These are phyloP conservation scores for Myrmophylax atrothorax DNA, from an alignment of 2,113 vertebrate genomes.

Conservation along the genomic window DNA sequence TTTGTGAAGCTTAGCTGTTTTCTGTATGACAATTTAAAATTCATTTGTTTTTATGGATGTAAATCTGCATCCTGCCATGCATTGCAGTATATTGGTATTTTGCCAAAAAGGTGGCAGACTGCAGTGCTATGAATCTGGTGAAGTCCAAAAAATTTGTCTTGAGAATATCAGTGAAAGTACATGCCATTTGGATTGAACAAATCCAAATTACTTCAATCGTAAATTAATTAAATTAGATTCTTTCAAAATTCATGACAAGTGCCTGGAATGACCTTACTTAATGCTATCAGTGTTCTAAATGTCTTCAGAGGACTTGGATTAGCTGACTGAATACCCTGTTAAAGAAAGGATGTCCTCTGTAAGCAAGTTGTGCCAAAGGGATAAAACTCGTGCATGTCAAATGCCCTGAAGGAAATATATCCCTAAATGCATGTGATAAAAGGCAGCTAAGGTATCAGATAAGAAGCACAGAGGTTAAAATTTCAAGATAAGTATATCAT, in stretches of 20 bases:
- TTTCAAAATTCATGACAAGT: not conserved
- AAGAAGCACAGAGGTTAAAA: not conserved
- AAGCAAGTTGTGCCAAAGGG: not conserved
- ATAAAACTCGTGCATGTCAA: not conserved
- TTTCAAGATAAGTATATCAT: not conserved
- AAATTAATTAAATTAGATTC: not conserved
- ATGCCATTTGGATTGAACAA: not conserved
- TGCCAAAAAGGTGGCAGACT: not conserved
- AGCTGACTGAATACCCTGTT: not conserved
- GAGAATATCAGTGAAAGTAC: not conserved
- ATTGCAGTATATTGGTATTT: not conserved
- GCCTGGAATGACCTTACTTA: not conserved
- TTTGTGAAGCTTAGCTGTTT: not conserved
- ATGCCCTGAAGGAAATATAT: not conserved
- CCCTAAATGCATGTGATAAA: not conserved
- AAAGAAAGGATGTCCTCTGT: not conserved
- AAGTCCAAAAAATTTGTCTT: not conserved
- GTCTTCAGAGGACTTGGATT: not conserved
- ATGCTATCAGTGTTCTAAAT: not conserved
- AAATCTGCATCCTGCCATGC: not conserved
- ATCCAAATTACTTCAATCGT: not conserved
- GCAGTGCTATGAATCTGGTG: not conserved
- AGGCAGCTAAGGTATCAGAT: not conserved
- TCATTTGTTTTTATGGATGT: not conserved
- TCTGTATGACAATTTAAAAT: not conserved